Conservation (phyloP, 2,113 vertebrate species). For the Cricetomys ansorgei region DNA sequence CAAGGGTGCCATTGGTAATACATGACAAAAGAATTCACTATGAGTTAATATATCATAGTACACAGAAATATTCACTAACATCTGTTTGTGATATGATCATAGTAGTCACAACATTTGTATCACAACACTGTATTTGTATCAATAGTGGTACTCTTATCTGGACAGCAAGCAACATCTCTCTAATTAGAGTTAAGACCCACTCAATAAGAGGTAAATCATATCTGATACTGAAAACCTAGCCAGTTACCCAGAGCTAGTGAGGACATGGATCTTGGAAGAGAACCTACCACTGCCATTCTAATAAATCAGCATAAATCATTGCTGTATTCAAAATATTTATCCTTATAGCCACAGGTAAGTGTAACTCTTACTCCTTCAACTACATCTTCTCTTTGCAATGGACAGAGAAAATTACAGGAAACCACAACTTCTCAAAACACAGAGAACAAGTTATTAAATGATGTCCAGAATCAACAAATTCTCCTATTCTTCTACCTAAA, state of each 20-base stretch:
- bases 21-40: too few relatives aligned
- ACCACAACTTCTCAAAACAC: background rate
- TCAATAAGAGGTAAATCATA: background rate
- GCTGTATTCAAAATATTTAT: background rate
- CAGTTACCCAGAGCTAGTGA: background rate
- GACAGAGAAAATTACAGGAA: background rate
- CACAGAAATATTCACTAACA: too few relatives aligned
- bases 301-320: background rate
- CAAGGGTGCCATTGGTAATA: too few relatives aligned
- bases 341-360: background rate
- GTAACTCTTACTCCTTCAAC: background rate
- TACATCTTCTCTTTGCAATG: background rate
- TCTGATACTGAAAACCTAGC: background rate
- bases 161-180: background rate
- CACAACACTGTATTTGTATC: too few relatives aligned
- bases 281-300: background rate
- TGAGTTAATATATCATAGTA: too few relatives aligned
- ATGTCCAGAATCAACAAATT: background rate
- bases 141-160: background rate
- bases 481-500: background rate
- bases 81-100: too few relatives aligned
- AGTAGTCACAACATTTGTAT: too few relatives aligned
- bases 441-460: background rate
- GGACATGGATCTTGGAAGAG: background rate
- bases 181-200: background rate